These are phyloP conservation scores for Cercocebus atys DNA, from an alignment of 2,113 vertebrate species.

Conservation along the genomic window DNA sequence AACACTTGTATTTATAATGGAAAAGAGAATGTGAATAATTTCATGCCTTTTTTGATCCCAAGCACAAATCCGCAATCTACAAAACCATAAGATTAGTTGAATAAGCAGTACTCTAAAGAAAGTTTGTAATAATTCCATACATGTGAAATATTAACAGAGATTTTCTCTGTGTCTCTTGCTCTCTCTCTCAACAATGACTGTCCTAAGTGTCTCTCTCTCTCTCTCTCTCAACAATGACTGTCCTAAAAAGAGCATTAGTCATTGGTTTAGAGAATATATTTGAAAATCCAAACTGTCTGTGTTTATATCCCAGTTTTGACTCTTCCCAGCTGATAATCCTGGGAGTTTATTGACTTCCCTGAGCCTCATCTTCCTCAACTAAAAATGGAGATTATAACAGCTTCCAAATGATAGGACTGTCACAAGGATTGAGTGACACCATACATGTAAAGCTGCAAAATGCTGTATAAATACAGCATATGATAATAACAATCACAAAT, in stretches of 20 bases:
- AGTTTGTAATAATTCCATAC: background rate
- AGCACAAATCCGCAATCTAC: background rate
- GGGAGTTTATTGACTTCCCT: background rate
- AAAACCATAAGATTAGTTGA: background rate
- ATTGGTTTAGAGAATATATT: background rate
- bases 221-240: background rate
- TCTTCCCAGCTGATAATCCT: background rate
- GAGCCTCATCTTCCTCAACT: background rate
- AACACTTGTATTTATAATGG: background rate
- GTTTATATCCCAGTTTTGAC: background rate
- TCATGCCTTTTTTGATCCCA: background rate
- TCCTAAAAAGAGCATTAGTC: background rate
- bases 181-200: background rate
- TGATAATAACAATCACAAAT: background rate
- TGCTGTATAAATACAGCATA: background rate
- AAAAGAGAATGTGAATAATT: background rate
- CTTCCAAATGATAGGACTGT: background rate
- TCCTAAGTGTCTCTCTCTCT: background rate
- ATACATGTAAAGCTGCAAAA: background rate
- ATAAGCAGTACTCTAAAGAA: background rate
- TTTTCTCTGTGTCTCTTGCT: background rate
- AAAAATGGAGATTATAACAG: background rate
- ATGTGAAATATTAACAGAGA: background rate
- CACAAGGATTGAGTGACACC: background rate
- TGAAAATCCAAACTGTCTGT: background rate